phyloP scores from a whole-genome alignment of 2,113 vertebrate genomes.

The Lepidothrix coronata region DNA sequence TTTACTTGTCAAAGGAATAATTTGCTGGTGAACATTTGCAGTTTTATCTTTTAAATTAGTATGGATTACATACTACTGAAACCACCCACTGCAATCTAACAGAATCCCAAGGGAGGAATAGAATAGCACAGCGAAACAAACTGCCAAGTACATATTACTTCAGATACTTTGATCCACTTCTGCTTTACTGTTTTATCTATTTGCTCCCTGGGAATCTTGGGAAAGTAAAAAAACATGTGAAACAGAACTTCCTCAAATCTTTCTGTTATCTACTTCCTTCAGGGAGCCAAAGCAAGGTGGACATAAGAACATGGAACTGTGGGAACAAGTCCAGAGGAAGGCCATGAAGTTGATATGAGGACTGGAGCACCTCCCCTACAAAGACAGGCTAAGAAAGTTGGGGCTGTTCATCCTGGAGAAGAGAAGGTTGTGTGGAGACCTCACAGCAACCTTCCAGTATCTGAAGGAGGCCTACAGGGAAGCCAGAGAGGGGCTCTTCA shows the following conservation, averaged over 20 bases:
- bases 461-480: background rate
- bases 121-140: background rate
- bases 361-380: background rate
- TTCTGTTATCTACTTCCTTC: background rate
- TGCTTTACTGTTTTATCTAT: background rate
- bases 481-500: background rate
- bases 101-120: background rate
- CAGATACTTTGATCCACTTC: background rate
- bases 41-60: background rate
- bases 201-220: background rate
- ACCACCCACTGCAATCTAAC: background rate
- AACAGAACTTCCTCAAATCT: background rate
- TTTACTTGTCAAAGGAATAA: background rate
- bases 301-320: background rate
- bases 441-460: background rate
- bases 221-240: background rate
- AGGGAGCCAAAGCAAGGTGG: background rate
- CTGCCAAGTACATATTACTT: background rate
- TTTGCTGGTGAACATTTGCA: background rate
- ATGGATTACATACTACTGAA: background rate
- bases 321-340: background rate
- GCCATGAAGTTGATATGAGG: background rate
- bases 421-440: background rate
- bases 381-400: background rate
- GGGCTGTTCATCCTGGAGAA: background rate